A percentile compares a stretch with the other conserved stretches of the same genome.
Evolutionary conservation across 2,113 vertebrate species (phyloP).

Genomic region (Propithecus coquereli): DNA sequence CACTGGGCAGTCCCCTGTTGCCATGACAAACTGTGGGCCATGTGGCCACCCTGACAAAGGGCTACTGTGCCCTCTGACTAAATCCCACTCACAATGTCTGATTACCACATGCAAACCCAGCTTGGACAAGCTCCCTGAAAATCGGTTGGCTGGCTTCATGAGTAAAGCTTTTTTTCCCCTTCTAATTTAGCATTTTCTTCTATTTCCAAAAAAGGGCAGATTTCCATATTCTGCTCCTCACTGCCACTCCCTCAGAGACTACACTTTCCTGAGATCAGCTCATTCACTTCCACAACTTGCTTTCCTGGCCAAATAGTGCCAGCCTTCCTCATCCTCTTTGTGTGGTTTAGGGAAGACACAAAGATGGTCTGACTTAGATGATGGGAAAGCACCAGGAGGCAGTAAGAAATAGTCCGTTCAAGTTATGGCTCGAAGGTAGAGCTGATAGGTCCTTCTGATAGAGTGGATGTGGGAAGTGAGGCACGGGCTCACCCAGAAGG

Average conservation of each 20-base stretch:
- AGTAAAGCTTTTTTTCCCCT: not conserved
- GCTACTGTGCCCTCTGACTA: slow-evolving; percentile 55
- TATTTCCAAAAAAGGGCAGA: not conserved
- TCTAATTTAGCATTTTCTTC: slow-evolving; percentile 43
- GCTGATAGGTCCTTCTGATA: not conserved
- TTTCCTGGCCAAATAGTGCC: not conserved
- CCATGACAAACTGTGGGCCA: slow-evolving; percentile 32
- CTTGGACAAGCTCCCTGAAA: slow-evolving; percentile 8
- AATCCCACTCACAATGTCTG: not conserved
- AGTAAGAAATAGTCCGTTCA: not conserved
- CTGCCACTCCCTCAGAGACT: not conserved
- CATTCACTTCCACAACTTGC: not conserved
- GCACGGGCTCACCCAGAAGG: not conserved
- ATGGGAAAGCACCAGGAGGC: not conserved
- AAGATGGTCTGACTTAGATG: not conserved
- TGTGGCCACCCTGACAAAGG: slow-evolving; percentile 60
- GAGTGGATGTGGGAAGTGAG: not conserved
- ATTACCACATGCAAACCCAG: slow-evolving; percentile 14
- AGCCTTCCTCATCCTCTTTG: not conserved
- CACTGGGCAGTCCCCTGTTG: not conserved
- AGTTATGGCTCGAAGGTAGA: not conserved
- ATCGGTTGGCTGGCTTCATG: slow-evolving; percentile 29
- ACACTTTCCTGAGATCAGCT: not conserved
- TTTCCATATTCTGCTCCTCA: not conserved
- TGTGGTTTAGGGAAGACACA: not conserved